phyloP scores from a whole-genome alignment of 2,797 vertebrate genomes.

The Leontocebus nigricollis region DNA sequence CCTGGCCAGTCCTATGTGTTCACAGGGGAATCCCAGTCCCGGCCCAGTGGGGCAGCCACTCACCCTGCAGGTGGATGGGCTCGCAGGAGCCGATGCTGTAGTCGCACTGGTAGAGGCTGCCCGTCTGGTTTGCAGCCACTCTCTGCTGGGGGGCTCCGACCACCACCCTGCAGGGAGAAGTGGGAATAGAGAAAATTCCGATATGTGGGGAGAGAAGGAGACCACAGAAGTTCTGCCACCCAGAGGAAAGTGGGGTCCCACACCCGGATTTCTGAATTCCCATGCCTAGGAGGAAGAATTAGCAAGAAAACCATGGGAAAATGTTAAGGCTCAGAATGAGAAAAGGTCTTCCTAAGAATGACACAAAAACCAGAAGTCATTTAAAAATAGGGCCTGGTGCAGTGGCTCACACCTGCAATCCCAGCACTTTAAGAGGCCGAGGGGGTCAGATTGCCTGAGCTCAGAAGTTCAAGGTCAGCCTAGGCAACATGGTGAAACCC shows the following conservation, averaged over 20 bases:
- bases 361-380: background rate
- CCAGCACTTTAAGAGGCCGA: too few species aligned
- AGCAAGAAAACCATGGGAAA: background rate
- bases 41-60: background rate
- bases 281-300: background rate
- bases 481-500: too few species aligned
- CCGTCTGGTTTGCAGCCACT: conserved; percentile 6
- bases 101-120: conserved; percentile 69
- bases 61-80: conserved; percentile 53
- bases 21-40: background rate
- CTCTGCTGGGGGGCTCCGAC: conserved; percentile 73
- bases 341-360: background rate
- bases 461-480: too few species aligned
- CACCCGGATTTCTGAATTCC: background rate
- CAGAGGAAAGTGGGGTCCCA: background rate
- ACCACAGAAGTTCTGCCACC: background rate
- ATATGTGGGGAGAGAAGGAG: background rate
- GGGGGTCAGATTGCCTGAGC: too few species aligned
- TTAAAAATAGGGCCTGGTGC: background rate
- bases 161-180: conserved; percentile 33
- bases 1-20: background rate
- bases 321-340: background rate
- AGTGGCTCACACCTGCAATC: too few species aligned
- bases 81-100: background rate
- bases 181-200: background rate